Conservation (phyloP, 2,113 vertebrate genomes). For the Recurvirostra avosetta region DNA sequence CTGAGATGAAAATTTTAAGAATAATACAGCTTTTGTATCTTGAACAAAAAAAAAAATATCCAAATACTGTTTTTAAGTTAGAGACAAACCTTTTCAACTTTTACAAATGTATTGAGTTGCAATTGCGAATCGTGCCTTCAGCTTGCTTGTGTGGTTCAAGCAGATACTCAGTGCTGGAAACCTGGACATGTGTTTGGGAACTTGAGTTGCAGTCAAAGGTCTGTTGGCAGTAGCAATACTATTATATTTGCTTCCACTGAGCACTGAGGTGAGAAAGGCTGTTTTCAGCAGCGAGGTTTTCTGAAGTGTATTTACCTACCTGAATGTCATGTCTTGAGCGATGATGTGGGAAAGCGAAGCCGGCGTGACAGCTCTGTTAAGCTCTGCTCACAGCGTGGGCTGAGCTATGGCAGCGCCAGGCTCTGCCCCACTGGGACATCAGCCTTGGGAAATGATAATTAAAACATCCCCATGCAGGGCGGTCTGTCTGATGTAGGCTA, state of each 20-base stretch:
- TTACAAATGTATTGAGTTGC: background rate
- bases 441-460: background rate
- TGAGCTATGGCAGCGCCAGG: rapidly evolving
- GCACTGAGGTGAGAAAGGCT: background rate
- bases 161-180: background rate
- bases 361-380: rapidly evolving
- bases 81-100: background rate
- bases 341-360: background rate
- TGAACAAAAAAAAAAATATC: background rate
- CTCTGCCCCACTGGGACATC: background rate
- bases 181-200: background rate
- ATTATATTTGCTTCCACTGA: background rate
- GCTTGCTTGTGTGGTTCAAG: background rate
- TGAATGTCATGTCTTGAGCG: rapidly evolving
- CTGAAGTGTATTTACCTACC: background rate
- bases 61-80: background rate
- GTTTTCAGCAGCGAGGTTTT: background rate
- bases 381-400: background rate
- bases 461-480: rapidly evolving
- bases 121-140: rapidly evolving
- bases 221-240: background rate
- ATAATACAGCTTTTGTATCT: background rate
- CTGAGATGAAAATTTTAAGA: background rate
- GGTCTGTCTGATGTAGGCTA: background rate
- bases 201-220: rapidly evolving